Conservation (phyloP, 2,888 invertebrate genomes). For the Nemotelus nigrinus region DNA sequence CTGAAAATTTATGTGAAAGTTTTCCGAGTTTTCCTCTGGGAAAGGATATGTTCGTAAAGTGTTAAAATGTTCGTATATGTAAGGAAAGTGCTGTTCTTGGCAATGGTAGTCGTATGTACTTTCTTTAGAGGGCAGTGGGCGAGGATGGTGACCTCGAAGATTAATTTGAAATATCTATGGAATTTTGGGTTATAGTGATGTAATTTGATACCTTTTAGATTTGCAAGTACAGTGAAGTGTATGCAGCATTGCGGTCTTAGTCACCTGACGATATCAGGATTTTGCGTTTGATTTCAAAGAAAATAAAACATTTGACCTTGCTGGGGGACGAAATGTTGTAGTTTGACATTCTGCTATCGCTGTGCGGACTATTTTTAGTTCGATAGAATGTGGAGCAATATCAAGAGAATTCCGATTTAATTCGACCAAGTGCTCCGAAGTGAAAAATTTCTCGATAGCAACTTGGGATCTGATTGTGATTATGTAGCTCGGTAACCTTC, state of each 20-base stretch:
- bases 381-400: neutral
- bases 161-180: neutral
- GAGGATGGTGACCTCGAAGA: constrained; percentile 9
- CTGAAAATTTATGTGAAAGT: neutral
- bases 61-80: too few relatives aligned
- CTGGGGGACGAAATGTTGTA: constrained; percentile 19
- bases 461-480: too few relatives aligned
- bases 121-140: neutral
- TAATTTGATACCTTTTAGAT: neutral
- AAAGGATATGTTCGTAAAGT: too few relatives aligned
- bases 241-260: neutral
- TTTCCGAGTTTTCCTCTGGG: neutral
- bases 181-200: constrained; percentile 1
- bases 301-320: constrained; percentile 41
- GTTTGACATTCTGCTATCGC: neutral
- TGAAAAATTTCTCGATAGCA: neutral
- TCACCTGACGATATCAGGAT: neutral
- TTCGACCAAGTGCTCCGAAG: neutral
- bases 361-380: constrained; percentile 24
- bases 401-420: neutral
- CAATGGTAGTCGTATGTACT: neutral
- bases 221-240: neutral
- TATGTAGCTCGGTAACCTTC: constrained; percentile 5
- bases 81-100: too few relatives aligned
- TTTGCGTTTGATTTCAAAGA: neutral